phyloP scores from a whole-genome alignment of 2,888 invertebrate genomes.

The Julus scanicus region DNA sequence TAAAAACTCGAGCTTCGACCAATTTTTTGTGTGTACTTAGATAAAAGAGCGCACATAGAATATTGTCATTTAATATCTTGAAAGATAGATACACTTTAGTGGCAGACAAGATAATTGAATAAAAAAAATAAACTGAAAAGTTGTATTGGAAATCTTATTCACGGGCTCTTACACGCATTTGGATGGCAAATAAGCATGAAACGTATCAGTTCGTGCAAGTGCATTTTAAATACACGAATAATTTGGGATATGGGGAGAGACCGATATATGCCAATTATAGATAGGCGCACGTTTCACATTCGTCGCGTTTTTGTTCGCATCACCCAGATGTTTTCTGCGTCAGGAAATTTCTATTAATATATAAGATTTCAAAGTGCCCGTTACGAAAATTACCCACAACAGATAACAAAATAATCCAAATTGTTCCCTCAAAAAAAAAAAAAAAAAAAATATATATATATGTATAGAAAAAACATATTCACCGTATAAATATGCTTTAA shows the following conservation, averaged over 20 bases:
- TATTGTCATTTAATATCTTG: constrained; percentile 40
- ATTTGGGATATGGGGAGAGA: neutral
- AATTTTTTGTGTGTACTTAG: neutral
- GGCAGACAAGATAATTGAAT: constrained; percentile 36
- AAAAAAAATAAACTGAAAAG: neutral
- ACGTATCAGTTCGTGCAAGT: neutral
- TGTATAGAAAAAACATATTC: neutral
- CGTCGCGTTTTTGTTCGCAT: neutral
- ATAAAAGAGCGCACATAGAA: neutral
- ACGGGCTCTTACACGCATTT: neutral
- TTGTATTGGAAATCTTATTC: constrained; percentile 37
- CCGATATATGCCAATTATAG: constrained; percentile 43
- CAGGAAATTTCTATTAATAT: constrained; percentile 27
- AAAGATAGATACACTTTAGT: constrained; percentile 14
- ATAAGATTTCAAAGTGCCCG: constrained; percentile 24
- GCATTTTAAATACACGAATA: constrained; percentile 30
- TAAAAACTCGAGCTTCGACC: neutral
- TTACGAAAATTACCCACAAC: constrained; percentile 1
- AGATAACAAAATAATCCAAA: neutral
- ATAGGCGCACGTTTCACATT: constrained; percentile 30
- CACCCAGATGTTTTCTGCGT: constrained; percentile 47
- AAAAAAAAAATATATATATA: neutral
- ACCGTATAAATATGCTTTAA: neutral
- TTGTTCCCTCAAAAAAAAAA: neutral
- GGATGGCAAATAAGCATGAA: constrained; percentile 22